Percentiles rank a stretch among this genome's conserved stretches.
These are phyloP conservation scores for Leptoteleia sp. DNA, from an alignment of 1,140 invertebrate genomes.

Conservation along the genomic window DNA sequence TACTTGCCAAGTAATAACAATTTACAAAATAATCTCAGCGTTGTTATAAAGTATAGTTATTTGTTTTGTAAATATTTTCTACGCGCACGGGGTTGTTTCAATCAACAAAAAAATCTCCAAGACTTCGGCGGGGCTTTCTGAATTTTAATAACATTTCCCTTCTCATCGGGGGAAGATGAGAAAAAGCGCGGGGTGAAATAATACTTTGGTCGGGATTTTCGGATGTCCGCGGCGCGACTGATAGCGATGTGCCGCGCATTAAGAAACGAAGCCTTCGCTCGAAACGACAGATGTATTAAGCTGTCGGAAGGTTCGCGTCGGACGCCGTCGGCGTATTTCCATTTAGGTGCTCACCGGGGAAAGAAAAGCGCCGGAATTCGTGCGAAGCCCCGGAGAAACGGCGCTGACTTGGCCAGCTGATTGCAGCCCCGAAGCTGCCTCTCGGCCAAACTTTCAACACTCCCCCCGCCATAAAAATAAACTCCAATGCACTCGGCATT, in stretches of 20 bases:
- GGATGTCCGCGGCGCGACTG: slow-evolving; percentile 7
- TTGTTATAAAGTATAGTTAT: too few species aligned
- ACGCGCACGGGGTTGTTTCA: too few species aligned
- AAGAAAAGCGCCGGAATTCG: slow-evolving; percentile 33
- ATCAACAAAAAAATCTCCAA: too few species aligned
- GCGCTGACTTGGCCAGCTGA: slow-evolving; percentile 33
- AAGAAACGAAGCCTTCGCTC: slow-evolving; percentile 28
- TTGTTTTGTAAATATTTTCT: too few species aligned
- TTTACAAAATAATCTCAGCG: too few species aligned
- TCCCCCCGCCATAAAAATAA: slow-evolving; percentile 20
- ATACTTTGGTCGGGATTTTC: slow-evolving; percentile 25
- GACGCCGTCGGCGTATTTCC: slow-evolving; percentile 33
- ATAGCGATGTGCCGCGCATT: slow-evolving; percentile 18
- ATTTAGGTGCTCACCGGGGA: slow-evolving; percentile 20
- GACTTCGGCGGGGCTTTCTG: too few species aligned
- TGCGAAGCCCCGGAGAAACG: slow-evolving; percentile 6
- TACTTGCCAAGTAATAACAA: too few species aligned
- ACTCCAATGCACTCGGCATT: slow-evolving; percentile 20
- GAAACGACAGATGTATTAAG: slow-evolving; percentile 40
- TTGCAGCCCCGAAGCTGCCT: slow-evolving; percentile 19
- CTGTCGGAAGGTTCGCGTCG: slow-evolving; percentile 15
- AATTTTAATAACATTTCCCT: too few species aligned
- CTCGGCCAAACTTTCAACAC: slow-evolving; percentile 24
- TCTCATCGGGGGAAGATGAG: too few species aligned
- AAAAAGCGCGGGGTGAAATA: too few species aligned